A percentile compares a stretch with the other conserved stretches of the same genome.
Conservation (phyloP, 2,113 vertebrate species). For the Burhinus bistriatus region DNA sequence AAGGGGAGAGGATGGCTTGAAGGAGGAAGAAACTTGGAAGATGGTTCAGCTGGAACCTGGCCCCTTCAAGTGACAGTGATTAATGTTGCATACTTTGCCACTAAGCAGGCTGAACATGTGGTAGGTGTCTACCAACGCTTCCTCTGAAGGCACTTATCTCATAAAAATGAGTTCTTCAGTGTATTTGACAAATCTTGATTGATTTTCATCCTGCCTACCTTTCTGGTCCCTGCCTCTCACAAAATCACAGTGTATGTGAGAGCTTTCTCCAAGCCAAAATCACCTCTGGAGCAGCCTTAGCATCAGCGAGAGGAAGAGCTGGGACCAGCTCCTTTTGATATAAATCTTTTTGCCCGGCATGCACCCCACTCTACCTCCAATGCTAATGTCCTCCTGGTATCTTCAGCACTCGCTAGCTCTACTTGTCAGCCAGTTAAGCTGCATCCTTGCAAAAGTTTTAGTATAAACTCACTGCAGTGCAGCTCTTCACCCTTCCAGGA, state of each 20-base stretch:
- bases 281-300: rapidly evolving
- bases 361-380: neutral
- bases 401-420: neutral
- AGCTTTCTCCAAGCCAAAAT: neutral
- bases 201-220: conserved; percentile 31
- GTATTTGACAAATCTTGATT: conserved; percentile 41
- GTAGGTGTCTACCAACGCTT: neutral
- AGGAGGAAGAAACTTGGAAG: neutral
- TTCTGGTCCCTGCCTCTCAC: neutral
- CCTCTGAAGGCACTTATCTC: conserved; percentile 38
- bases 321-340: neutral
- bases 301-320: neutral
- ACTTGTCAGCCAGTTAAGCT: neutral
- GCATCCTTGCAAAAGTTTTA: neutral
- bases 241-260: neutral
- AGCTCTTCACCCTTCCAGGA: neutral
- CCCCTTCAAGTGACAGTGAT: conserved; percentile 25
- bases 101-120: conserved; percentile 25
- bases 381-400: rapidly evolving
- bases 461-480: neutral
- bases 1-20: neutral
- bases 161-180: neutral
- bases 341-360: neutral
- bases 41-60: neutral
- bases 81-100: neutral